A percentile compares a stretch with the other conserved stretches of the same genome.
Evolutionary conservation across 2,888 invertebrate genomes (phyloP).

Genomic region (Sarcophaga subvicina): DNA sequence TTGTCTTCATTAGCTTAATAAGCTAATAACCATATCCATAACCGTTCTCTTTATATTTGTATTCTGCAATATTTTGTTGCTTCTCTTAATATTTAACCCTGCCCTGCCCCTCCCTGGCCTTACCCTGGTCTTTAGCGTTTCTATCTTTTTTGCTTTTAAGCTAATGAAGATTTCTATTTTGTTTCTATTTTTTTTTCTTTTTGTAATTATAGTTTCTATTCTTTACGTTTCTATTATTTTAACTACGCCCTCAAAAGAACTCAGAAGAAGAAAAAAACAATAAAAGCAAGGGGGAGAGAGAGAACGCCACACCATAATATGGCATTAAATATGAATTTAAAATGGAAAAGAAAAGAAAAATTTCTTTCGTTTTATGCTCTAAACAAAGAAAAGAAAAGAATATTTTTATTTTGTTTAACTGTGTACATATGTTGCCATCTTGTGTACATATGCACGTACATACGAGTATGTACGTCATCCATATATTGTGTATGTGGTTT

Average conservation of each 20-base stretch:
- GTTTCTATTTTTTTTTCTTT: slow-evolving; percentile 20
- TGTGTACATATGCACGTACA: too few relatives aligned
- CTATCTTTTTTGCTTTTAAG: slow-evolving; percentile 16
- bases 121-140: too few relatives aligned
- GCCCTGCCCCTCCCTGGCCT: too few relatives aligned
- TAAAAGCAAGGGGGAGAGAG: background rate
- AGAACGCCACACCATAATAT: background rate
- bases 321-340: background rate
- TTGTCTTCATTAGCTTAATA: too few relatives aligned
- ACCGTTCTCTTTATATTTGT: too few relatives aligned
- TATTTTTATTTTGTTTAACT: background rate
- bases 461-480: background rate
- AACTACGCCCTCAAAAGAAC: too few relatives aligned
- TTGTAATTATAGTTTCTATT: background rate
- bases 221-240: too few relatives aligned
- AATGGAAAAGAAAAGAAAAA: background rate
- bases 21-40: too few relatives aligned
- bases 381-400: background rate
- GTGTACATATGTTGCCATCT: background rate
- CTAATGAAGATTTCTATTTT: slow-evolving; percentile 37
- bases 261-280: background rate
- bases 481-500: background rate
- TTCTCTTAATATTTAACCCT: too few relatives aligned
- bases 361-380: background rate
- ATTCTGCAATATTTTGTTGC: too few relatives aligned